Evolutionary conservation across 2,888 invertebrate species (phyloP).

Genomic region (Uropetala carovei): DNA sequence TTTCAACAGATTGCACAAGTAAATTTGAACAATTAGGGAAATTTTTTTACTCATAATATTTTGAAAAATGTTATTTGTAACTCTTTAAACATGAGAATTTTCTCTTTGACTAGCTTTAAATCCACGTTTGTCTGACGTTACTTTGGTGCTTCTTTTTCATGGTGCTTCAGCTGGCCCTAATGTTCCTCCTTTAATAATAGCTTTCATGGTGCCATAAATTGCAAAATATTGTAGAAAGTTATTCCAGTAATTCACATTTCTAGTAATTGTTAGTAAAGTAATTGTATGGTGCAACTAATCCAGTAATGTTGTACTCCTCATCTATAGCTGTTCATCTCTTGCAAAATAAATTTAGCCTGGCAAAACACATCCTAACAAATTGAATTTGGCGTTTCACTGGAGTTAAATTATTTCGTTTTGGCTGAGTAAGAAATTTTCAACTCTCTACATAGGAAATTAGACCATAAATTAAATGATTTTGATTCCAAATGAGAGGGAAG

Average conservation of each 20-base stretch:
- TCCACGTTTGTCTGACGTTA: constrained; percentile 16
- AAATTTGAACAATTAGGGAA: not conserved
- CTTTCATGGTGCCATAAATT: constrained; percentile 4
- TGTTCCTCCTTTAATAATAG: not conserved
- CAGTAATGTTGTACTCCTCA: constrained; percentile 16
- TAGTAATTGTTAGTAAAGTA: constrained; percentile 32
- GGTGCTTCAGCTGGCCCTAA: constrained; percentile 17
- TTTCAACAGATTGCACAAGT: constrained; percentile 12
- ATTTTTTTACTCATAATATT: constrained; percentile 6
- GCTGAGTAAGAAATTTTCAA: not conserved
- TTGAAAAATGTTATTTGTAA: not conserved
- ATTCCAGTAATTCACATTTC: constrained; percentile 1
- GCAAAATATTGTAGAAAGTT: not conserved
- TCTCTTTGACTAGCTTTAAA: not conserved
- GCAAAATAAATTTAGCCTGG: constrained; percentile 4
- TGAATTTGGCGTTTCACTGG: not conserved
- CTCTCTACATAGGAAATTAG: not conserved
- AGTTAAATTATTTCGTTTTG: not conserved
- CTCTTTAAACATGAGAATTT: not conserved
- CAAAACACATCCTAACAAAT: not conserved
- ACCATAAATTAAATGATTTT: not conserved
- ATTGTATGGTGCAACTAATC: constrained; percentile 5
- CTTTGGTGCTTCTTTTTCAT: constrained; percentile 24
- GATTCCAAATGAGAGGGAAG: not conserved
- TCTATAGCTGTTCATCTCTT: constrained; percentile 4